Percentiles rank a stretch among this genome's conserved stretches.
Evolutionary conservation across 1,140 invertebrate genomes (phyloP).

Genomic region (Metaphire vulgaris): DNA sequence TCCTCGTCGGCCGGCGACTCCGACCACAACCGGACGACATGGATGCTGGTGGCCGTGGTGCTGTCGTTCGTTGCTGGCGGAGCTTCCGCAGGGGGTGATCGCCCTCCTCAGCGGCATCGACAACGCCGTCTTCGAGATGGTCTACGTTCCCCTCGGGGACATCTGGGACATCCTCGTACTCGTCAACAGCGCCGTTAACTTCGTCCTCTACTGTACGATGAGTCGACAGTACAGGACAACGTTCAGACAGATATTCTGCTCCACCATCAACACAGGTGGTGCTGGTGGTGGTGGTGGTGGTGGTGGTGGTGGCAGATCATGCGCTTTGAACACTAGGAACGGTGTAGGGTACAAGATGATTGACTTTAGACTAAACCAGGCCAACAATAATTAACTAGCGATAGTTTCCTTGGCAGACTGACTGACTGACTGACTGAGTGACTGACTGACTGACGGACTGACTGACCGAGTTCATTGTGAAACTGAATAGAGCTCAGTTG

Average conservation of each 20-base stretch:
- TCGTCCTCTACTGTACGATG: slow-evolving; percentile 5
- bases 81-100: slow-evolving; percentile 64
- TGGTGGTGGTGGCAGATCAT: too few relatives aligned
- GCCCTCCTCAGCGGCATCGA: slow-evolving; percentile 41
- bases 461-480: too few relatives aligned
- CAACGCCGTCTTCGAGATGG: slow-evolving; percentile 38
- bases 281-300: neutral
- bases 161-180: neutral
- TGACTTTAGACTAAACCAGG: neutral
- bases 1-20: slow-evolving; percentile 33
- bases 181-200: neutral
- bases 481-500: too few relatives aligned
- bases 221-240: neutral
- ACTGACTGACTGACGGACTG: too few relatives aligned
- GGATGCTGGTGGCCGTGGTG: slow-evolving; percentile 79
- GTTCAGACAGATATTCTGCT: slow-evolving; percentile 2
- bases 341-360: neutral
- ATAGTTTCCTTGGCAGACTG: too few relatives aligned
- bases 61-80: slow-evolving; percentile 76
- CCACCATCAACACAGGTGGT: too few relatives aligned
- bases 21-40: slow-evolving; percentile 77
- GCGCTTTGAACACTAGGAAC: neutral
- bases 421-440: too few relatives aligned
- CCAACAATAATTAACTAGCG: too few relatives aligned
- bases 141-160: slow-evolving; percentile 34